A percentile compares a stretch with the other conserved stretches of the same genome.
phyloP scores from a whole-genome alignment of 2,113 vertebrate species.

The Tragelaphus strepsiceros region DNA sequence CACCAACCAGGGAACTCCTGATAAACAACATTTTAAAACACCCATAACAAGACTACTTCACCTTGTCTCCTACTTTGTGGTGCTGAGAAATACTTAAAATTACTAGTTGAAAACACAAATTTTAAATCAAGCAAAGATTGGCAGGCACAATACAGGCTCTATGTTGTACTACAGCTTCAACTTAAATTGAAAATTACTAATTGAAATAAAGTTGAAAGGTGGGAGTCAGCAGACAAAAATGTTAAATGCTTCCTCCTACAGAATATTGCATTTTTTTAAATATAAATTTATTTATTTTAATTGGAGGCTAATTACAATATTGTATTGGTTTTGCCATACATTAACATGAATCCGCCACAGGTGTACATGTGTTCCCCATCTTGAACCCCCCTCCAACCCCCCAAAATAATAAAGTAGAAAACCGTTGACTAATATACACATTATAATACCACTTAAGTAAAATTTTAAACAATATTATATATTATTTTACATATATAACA shows the following conservation, averaged over 20 bases:
- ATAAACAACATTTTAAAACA: background rate
- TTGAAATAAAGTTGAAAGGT: background rate
- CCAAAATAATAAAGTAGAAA: background rate
- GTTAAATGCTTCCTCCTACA: background rate
- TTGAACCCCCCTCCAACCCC: too few species aligned
- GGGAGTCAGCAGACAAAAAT: background rate
- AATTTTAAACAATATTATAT: constrained; percentile 6
- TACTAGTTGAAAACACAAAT: background rate
- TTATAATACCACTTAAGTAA: background rate
- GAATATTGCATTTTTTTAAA: background rate
- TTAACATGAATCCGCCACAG: too few species aligned
- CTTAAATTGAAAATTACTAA: background rate
- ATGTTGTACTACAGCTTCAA: background rate
- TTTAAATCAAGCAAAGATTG: background rate
- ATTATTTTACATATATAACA: background rate
- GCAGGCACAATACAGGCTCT: background rate
- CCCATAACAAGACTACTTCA: background rate
- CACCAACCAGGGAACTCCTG: background rate
- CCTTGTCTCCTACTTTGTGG: background rate
- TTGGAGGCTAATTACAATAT: too few species aligned
- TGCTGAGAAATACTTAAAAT: background rate
- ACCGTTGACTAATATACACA: background rate
- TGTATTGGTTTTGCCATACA: too few species aligned
- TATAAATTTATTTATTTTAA: too few species aligned
- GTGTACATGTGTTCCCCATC: too few species aligned